Evolutionary conservation across 2,113 vertebrate species (phyloP).

Genomic region (Perca schrenkii): DNA sequence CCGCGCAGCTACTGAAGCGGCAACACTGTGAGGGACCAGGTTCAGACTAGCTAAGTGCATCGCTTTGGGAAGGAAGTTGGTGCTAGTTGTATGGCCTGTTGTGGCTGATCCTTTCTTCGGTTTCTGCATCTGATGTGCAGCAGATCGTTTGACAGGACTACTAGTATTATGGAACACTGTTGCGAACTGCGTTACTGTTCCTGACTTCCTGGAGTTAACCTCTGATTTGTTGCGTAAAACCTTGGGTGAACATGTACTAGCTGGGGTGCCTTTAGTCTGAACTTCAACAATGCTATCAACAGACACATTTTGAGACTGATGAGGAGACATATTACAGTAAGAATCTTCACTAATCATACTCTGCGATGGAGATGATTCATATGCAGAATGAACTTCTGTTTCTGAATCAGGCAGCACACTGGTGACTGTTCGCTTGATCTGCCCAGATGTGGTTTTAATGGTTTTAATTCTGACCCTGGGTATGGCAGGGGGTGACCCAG

Average conservation of each 20-base stretch:
- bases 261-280: slow-evolving; percentile 54
- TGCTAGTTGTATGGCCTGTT: slow-evolving; percentile 53
- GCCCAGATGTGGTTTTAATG: slow-evolving; percentile 95
- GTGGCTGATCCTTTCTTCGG: slow-evolving; percentile 77
- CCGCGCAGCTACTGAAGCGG: slow-evolving; percentile 90
- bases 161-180: slow-evolving; percentile 70
- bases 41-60: slow-evolving; percentile 97
- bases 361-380: slow-evolving; percentile 87
- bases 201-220: slow-evolving; percentile 51
- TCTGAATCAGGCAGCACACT: slow-evolving; percentile 92
- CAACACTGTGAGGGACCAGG: slow-evolving; percentile 95
- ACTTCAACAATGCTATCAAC: slow-evolving; percentile 72
- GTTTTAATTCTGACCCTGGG: slow-evolving; percentile 98
- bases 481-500: slow-evolving; percentile 92
- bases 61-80: slow-evolving; percentile 92
- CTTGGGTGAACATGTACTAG: slow-evolving; percentile 67
- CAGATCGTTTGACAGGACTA: slow-evolving; percentile 70
- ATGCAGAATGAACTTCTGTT: slow-evolving; percentile 87
- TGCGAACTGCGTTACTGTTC: slow-evolving; percentile 28
- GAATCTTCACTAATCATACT: slow-evolving; percentile 86
- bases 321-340: slow-evolving; percentile 71
- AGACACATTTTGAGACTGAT: slow-evolving; percentile 47
- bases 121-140: slow-evolving; percentile 65
- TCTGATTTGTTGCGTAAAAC: slow-evolving; percentile 66
- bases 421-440: slow-evolving; percentile 95